A percentile compares a stretch with the other conserved stretches of the same genome.
Conservation (phyloP, 23 tunicate species). For the Trididemnum nubilum region DNA sequence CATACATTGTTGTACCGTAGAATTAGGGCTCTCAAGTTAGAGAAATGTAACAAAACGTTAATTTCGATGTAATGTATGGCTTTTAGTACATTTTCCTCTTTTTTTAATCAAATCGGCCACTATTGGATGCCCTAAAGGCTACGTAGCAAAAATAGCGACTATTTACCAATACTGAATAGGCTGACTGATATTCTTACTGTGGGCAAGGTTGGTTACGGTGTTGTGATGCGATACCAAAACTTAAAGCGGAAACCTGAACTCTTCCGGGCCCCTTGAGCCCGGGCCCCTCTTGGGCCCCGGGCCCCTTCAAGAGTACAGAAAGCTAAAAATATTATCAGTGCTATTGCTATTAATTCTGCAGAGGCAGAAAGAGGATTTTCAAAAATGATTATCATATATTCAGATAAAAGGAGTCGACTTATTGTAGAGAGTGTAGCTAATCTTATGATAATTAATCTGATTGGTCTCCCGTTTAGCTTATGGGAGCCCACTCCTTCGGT, state of each 20-base stretch:
- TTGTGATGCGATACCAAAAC: no score
- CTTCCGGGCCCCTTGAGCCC: no score
- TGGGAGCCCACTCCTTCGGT: slow-evolving; percentile 30
- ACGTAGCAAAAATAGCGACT: no score
- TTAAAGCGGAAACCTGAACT: no score
- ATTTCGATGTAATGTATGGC: no score
- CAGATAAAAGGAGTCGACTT: slow-evolving; percentile 23
- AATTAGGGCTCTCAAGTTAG: no score
- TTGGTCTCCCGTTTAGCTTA: slow-evolving; percentile 21
- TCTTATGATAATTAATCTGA: slow-evolving; percentile 27
- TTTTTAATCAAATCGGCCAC: no score
- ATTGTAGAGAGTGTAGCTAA: slow-evolving; percentile 2
- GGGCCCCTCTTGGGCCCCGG: not conserved
- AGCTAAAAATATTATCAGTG: slow-evolving; percentile 28
- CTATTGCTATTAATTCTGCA: slow-evolving; percentile 16
- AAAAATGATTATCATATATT: slow-evolving; percentile 19
- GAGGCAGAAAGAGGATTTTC: slow-evolving; percentile 25
- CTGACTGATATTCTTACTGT: not conserved
- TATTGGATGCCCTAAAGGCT: no score
- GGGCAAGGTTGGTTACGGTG: not conserved
- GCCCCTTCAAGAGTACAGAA: not conserved
- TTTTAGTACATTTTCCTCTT: no score
- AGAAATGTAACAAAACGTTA: no score
- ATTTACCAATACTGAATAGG: no score
- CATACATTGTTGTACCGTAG: no score